phyloP scores from a whole-genome alignment of 2,888 invertebrate genomes.

The Apotomis capreana region DNA sequence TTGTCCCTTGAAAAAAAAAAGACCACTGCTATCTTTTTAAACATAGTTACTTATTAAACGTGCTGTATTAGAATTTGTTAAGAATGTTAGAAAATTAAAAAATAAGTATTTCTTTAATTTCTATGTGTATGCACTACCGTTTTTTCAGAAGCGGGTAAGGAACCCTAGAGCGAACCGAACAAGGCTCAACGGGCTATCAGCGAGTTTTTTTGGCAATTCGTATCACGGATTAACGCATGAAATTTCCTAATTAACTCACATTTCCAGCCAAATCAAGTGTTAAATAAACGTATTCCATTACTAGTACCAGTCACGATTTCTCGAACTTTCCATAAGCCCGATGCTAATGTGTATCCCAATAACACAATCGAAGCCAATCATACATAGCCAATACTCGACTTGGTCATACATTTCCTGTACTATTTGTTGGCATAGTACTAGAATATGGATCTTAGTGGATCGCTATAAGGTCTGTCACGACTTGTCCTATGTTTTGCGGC shows the following conservation, averaged over 20 bases:
- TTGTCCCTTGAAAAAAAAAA: no score
- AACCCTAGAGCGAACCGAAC: no score
- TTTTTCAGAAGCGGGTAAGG: no score
- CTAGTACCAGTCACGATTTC: slow-evolving; percentile 14
- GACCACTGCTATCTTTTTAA: no score
- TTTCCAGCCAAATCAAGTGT: neutral
- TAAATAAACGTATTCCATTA: neutral
- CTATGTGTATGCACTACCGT: no score
- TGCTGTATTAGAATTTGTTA: no score
- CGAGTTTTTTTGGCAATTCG: no score
- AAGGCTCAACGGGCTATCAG: no score
- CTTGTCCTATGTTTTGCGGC: slow-evolving; percentile 3
- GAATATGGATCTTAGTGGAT: neutral
- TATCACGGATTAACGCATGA: neutral
- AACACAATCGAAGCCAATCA: slow-evolving; percentile 49
- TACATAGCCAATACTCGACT: slow-evolving; percentile 51
- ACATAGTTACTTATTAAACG: no score
- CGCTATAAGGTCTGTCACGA: neutral
- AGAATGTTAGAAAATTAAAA: no score
- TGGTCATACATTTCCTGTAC: slow-evolving; percentile 45
- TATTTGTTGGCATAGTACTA: neutral
- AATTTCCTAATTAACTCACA: neutral
- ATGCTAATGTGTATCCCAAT: slow-evolving; percentile 48
- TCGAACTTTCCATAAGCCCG: slow-evolving; percentile 18
- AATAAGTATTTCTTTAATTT: no score